Conservation (phyloP, 2,888 invertebrate genomes). For the Nomada goodeniana region DNA sequence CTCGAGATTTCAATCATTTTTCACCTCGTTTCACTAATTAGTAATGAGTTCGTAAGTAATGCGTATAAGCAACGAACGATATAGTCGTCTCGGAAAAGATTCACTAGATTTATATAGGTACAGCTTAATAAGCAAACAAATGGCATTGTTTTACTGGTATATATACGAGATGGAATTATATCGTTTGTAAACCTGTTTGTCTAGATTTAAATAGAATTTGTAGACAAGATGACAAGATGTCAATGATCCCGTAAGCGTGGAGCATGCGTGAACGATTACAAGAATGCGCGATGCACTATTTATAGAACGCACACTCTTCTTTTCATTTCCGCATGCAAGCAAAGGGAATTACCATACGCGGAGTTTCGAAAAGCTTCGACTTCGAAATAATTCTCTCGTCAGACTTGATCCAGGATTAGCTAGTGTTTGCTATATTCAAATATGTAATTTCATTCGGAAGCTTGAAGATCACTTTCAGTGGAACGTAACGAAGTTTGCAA, state of each 20-base stretch:
- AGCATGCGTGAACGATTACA: slow-evolving; percentile 38
- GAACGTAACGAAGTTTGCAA: too few species aligned
- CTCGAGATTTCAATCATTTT: neutral
- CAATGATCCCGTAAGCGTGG: slow-evolving; percentile 36
- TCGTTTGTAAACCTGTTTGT: neutral
- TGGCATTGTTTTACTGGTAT: neutral
- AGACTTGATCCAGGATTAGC: too few species aligned
- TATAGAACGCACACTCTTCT: slow-evolving; percentile 45
- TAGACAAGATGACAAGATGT: slow-evolving; percentile 29
- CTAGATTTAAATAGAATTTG: neutral
- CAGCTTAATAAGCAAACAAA: too few species aligned
- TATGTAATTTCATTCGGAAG: too few species aligned
- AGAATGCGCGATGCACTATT: slow-evolving; percentile 51
- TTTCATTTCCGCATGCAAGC: slow-evolving; percentile 14
- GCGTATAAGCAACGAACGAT: too few species aligned
- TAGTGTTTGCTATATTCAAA: too few species aligned
- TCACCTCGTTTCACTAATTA: neutral
- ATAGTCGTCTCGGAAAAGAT: too few species aligned
- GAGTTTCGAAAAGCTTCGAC: neutral
- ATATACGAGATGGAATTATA: neutral
- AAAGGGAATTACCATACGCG: slow-evolving; percentile 3
- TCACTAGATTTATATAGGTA: too few species aligned
- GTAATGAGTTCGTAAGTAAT: slow-evolving; percentile 2
- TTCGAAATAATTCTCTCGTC: neutral
- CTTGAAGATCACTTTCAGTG: too few species aligned